Evolutionary conservation across 2,113 vertebrate species (phyloP).

Genomic region (Laticauda laticaudata): DNA sequence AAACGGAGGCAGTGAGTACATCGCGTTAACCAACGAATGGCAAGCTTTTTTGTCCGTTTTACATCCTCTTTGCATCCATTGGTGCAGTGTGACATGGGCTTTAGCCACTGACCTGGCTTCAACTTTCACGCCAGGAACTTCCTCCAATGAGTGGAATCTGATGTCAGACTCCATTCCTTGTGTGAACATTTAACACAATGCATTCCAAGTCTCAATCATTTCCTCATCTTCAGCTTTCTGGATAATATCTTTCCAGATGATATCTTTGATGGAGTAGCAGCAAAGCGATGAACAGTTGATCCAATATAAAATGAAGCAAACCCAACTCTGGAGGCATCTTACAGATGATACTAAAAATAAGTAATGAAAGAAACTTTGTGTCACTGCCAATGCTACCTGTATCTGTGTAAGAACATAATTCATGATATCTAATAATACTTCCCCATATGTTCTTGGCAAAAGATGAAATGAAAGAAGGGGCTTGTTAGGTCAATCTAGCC

Average conservation of each 20-base stretch:
- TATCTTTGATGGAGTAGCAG: not conserved
- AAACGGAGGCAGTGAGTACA: too few species aligned
- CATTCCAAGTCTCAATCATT: not conserved
- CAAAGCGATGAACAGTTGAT: not conserved
- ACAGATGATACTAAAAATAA: constrained; percentile 67
- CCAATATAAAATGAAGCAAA: constrained; percentile 51
- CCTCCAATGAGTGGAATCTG: too few species aligned
- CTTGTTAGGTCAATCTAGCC: constrained; percentile 37
- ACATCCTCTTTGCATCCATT: too few species aligned
- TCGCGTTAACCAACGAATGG: too few species aligned
- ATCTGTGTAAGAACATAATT: constrained; percentile 54
- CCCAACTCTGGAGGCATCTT: constrained; percentile 63
- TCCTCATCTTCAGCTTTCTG: not conserved
- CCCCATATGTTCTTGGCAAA: constrained; percentile 52
- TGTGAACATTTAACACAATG: too few species aligned
- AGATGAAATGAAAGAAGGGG: constrained; percentile 54
- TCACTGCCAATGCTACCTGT: constrained; percentile 63
- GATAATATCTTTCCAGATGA: not conserved
- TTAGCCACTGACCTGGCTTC: too few species aligned
- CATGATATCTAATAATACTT: constrained; percentile 59
- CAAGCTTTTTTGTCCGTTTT: too few species aligned
- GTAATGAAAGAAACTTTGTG: constrained; percentile 65
- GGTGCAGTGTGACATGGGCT: too few species aligned
- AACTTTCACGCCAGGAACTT: too few species aligned
- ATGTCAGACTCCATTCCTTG: too few species aligned